Evolutionary conservation across 2,888 invertebrate species (phyloP).

Genomic region (Acanthacorydalis orientalis): DNA sequence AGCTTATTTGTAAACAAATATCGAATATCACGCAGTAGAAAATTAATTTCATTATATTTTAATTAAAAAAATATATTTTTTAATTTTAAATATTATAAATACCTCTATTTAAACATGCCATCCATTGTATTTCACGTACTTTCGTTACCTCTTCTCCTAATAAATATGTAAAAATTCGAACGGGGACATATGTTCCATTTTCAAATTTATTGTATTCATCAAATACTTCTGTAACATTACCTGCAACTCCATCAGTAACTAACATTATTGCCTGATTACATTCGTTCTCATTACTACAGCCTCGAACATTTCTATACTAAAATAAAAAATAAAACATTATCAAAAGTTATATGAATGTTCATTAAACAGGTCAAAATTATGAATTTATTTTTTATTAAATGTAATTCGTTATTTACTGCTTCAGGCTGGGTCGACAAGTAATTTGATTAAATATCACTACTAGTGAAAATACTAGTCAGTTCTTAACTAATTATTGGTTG

Average conservation of each 20-base stretch:
- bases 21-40: no score
- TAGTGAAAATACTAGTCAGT: no score
- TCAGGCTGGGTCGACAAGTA: no score
- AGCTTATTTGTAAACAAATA: no score
- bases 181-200: slow-evolving; percentile 55
- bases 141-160: slow-evolving; percentile 89
- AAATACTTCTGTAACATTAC: slow-evolving; percentile 74
- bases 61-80: no score
- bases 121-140: slow-evolving; percentile 74
- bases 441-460: no score
- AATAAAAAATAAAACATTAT: slow-evolving; percentile 2
- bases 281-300: slow-evolving; percentile 31
- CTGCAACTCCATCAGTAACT: slow-evolving; percentile 86
- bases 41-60: no score
- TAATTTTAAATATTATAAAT: slow-evolving; percentile 12
- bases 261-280: slow-evolving; percentile 97
- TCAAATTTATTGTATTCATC: slow-evolving; percentile 51
- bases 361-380: no score
- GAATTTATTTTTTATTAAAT: no score
- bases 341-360: no score
- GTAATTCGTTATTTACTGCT: no score
- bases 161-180: slow-evolving; percentile 88
- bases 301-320: slow-evolving; percentile 32
- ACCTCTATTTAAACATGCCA: slow-evolving; percentile 92
- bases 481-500: no score